Base-by-base conservation (phyloP, 2,888 invertebrate genomes). In the Melanchra persicariae region DNA sequence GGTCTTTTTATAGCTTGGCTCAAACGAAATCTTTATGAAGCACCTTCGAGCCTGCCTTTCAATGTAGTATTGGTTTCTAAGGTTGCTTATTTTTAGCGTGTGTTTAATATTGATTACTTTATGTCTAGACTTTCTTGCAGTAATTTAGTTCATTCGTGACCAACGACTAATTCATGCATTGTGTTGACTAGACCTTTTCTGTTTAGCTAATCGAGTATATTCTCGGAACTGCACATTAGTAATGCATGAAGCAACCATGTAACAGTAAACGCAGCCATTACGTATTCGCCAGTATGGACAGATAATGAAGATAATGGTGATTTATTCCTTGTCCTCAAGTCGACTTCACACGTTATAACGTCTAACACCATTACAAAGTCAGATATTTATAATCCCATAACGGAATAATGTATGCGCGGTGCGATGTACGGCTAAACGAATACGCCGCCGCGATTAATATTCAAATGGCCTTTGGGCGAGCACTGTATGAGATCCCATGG, bases 381-480 rank as follows among this genome's bases (percentile, higher is more conserved):
- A 84, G 87, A 88, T 90, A 91, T 90, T 90, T 91, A 90, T 90
- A 88, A 89, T 87, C 87, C 89, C 89, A 89, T 90, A 91, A 87
- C 87, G 84, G 82, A 88, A 81, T 92, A 92, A 93, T 91, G 87
- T 90, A 91, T 91, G 90, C 91, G 85, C 86, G 87, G 86, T 87
- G 88, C 89, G 88, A 84, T 89, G 88, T 87, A 87, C 85, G 88
- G 86, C 87, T 90, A 91, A 91, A 89, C 89, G 90, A 89, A 91
- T 89, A 90, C 86, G 85, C 88, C 88, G 85, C 85, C 83, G 82
- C 80, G 87, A 93, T 94, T 93, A 95, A 94, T 94, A 95, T 94
- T 94, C 92, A 93, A 93, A 94, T 92, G 87, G 91, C 91, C 92
- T 92, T 90, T 90, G 84, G 91, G 92, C 92, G 87, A 88, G 86